These are phyloP conservation scores for Pyrocephalus nanus DNA, from an alignment of 2,797 vertebrate genomes.

Conservation along the genomic window DNA sequence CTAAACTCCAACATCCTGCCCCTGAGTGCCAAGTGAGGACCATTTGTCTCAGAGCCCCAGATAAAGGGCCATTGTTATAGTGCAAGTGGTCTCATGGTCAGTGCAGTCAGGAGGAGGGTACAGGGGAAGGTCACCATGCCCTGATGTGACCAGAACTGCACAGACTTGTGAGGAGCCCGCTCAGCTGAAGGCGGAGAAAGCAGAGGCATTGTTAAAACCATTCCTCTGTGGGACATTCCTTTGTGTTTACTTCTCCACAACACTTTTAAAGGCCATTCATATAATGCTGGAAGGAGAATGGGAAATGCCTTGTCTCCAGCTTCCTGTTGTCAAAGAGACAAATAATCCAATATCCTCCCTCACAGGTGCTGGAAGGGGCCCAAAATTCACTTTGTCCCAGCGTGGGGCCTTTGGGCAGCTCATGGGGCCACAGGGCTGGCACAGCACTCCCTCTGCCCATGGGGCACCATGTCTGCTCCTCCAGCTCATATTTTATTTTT, in stretches of 20 bases:
- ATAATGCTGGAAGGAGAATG: constrained; percentile 20
- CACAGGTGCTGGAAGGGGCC: background rate
- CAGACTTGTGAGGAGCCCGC: rapidly evolving
- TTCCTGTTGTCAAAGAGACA: constrained; percentile 16
- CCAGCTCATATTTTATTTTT: background rate
- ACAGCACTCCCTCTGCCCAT: background rate
- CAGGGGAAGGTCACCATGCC: background rate
- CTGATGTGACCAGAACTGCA: background rate
- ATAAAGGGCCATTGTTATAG: background rate
- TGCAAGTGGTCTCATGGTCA: background rate
- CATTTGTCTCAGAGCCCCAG: background rate
- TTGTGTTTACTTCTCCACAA: background rate
- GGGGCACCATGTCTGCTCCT: background rate
- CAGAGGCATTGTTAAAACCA: background rate
- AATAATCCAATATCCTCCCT: background rate
- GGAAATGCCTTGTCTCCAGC: constrained; percentile 18
- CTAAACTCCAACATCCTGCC: background rate
- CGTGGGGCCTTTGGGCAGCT: rapidly evolving
- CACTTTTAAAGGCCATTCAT: constrained; percentile 11
- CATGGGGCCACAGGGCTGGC: rapidly evolving
- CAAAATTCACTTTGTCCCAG: rapidly evolving
- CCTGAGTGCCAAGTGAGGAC: background rate
- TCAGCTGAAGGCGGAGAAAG: background rate
- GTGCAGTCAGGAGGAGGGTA: background rate
- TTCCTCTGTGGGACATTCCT: constrained; percentile 4